These are phyloP conservation scores for Myiotriccus ornatus DNA, from an alignment of 2,797 vertebrate species.

Conservation along the genomic window DNA sequence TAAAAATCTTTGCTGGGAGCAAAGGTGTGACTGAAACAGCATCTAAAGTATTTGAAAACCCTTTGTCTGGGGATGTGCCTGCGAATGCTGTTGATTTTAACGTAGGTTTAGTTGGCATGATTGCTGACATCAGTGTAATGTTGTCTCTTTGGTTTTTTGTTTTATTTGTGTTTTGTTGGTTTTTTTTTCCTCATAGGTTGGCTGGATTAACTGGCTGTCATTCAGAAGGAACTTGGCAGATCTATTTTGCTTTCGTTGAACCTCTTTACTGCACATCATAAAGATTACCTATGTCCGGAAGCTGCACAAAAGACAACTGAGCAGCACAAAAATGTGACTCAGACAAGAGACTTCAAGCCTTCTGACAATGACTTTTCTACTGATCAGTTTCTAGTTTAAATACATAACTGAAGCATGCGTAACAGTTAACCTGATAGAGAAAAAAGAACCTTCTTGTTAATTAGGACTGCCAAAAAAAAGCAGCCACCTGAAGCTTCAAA, in stretches of 20 bases:
- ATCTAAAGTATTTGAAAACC: neutral
- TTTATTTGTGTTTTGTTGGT: neutral
- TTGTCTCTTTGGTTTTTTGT: neutral
- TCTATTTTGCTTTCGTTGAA: slow-evolving; percentile 7
- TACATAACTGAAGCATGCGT: slow-evolving; percentile 14
- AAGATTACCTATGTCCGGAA: slow-evolving; percentile 17
- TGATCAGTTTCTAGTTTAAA: neutral
- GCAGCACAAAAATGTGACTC: slow-evolving; percentile 24
- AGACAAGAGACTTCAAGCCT: neutral
- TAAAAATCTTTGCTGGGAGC: neutral
- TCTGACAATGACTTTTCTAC: neutral
- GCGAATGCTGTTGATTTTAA: neutral
- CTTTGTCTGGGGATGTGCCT: neutral
- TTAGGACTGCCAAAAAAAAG: neutral
- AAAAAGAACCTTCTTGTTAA: neutral
- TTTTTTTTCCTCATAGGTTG: slow-evolving; percentile 55
- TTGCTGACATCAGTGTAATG: neutral
- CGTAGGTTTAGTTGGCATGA: neutral
- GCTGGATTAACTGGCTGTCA: slow-evolving; percentile 36
- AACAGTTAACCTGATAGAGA: neutral
- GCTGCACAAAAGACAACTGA: neutral
- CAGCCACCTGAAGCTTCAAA: slow-evolving; percentile 29
- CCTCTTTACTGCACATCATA: neutral
- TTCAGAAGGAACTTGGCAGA: slow-evolving; percentile 44
- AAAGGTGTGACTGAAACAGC: neutral